phyloP scores from a whole-genome alignment of 2,797 vertebrate species.

The Chiloscyllium punctatum region DNA sequence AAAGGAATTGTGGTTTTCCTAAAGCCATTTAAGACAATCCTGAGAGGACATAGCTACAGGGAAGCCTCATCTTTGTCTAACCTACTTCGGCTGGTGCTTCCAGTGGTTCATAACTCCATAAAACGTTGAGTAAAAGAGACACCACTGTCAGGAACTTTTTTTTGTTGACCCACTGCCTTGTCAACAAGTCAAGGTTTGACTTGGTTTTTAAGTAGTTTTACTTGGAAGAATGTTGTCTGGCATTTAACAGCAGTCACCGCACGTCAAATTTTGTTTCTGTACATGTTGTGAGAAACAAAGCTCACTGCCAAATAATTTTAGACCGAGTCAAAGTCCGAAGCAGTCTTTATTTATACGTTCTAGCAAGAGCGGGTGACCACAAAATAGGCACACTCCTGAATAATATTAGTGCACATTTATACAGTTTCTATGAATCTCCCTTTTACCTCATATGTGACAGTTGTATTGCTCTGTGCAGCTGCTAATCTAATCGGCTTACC shows the following conservation, averaged over 20 bases:
- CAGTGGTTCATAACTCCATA: too few relatives aligned
- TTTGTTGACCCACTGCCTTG: background rate
- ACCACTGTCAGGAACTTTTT: background rate
- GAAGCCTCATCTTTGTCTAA: background rate
- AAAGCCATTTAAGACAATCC: background rate
- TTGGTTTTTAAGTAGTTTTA: background rate
- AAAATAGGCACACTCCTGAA: too few relatives aligned
- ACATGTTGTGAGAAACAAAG: too few relatives aligned
- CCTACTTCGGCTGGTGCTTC: background rate
- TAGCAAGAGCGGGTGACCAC: too few relatives aligned
- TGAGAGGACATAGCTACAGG: background rate
- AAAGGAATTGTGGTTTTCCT: background rate
- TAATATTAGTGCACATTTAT: too few relatives aligned
- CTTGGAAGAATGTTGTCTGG: background rate
- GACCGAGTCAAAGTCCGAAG: too few relatives aligned
- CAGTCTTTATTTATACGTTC: too few relatives aligned
- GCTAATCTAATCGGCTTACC: too few relatives aligned
- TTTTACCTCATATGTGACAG: too few relatives aligned
- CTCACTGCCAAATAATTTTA: too few relatives aligned
- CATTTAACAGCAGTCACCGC: background rate
- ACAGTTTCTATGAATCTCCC: too few relatives aligned
- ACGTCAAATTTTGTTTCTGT: background rate
- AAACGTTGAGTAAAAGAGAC: background rate
- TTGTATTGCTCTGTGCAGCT: too few relatives aligned
- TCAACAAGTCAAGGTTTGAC: background rate